Base-by-base conservation (phyloP, 2,888 invertebrate species). In the Mesorhabditis sp. region DNA sequence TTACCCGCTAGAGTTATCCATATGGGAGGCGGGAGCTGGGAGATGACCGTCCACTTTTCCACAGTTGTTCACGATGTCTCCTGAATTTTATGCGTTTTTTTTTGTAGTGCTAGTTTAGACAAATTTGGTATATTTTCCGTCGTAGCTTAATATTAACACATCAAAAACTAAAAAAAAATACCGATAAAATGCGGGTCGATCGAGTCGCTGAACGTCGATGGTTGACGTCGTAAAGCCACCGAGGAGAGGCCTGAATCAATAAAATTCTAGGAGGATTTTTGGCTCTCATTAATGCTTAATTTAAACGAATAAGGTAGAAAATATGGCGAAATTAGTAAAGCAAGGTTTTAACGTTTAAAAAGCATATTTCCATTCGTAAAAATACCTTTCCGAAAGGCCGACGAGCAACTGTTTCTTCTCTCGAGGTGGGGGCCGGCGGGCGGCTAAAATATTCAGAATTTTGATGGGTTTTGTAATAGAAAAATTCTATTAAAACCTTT, bases 341-440 rank as follows among this genome's bases (percentile, higher is more conserved):
- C 3, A 43, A 13, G 15, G 28, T 28, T 28, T 28, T 28, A 28
- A 28, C 28, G 28, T 2, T 28, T 28, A 28, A 28, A 28, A 28
- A 28, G 28, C 28, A 28, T 28, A 28, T 28, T 28, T 28, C 28
- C 28, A 28, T 28, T 28, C 28, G 28, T 28, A 28, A 28, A 28
- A 28, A 28, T 70, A 50, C 58, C 58, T 50, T 50, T 50, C 68
- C 78, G 72, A 69, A 76, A 80, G 45, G 78, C 74, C 43, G 79
- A 76, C 69, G 75, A 75, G 86, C 88, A 89, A 71, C 88, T 88
- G 67, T 85, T 80, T 44, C 86, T 86, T 68, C 75, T 66, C 61
- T 67, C 62, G 13, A 63, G 28, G 63, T 15, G 63, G 28, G 63
- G n/a, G 7, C 41, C 63, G 41, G 7, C 41, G 10, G 7, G 7